Evolutionary conservation across 2,113 vertebrate species (phyloP).

Genomic region (Nansenia antarctica): DNA sequence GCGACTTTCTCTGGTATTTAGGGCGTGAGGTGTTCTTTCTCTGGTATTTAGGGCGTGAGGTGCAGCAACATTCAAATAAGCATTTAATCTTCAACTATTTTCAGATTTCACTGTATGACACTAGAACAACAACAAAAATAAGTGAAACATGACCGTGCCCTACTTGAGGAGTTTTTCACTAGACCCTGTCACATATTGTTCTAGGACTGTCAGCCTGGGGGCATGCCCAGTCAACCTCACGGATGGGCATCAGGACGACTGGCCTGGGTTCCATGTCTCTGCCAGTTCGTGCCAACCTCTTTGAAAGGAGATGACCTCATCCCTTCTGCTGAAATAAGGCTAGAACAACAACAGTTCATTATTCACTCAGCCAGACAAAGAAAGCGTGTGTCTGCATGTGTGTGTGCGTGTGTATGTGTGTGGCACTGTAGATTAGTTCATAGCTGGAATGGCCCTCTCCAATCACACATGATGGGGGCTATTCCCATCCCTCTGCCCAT

Average conservation of each 20-base stretch:
- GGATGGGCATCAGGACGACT: neutral
- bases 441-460: neutral
- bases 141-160: no score
- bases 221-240: neutral
- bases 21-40: no score
- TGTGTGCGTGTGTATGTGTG: conserved; percentile 18
- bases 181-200: neutral
- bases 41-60: no score
- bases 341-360: neutral
- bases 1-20: no score
- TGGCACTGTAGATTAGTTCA: neutral
- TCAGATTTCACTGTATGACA: no score
- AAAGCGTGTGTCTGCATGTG: neutral
- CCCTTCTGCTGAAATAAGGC: neutral
- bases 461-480: neutral
- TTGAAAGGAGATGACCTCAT: neutral
- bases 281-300: neutral
- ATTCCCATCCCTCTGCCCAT: conserved; percentile 1
- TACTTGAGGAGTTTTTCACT: no score
- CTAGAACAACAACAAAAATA: no score
- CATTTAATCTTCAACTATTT: no score
- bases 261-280: neutral
- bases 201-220: neutral
- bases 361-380: neutral
- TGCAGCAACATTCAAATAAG: no score